Percentiles rank a stretch among this genome's conserved stretches.
Evolutionary conservation across 2,113 vertebrate genomes (phyloP).

Genomic region (Crocuta crocuta): DNA sequence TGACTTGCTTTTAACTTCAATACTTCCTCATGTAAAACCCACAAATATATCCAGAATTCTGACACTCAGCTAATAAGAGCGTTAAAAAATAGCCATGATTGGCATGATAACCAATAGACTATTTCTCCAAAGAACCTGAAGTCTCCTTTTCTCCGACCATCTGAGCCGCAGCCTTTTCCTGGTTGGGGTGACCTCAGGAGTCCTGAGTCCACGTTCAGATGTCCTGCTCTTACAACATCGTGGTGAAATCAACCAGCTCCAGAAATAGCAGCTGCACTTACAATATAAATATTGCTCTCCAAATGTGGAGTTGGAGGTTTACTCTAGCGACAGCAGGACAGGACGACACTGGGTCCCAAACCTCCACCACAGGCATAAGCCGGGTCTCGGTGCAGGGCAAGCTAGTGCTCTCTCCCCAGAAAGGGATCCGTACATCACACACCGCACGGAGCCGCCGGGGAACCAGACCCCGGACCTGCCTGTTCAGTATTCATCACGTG

Average conservation of each 20-base stretch:
- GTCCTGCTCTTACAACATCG: not conserved
- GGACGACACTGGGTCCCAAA: not conserved
- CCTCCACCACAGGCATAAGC: not conserved
- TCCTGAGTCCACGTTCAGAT: too few relatives aligned
- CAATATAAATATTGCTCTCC: not conserved
- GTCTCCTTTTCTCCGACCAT: not conserved
- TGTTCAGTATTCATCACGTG: rapidly evolving
- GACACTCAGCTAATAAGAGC: not conserved
- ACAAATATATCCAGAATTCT: not conserved
- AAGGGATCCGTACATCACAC: rapidly evolving
- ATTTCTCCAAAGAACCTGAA: not conserved
- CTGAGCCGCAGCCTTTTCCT: not conserved
- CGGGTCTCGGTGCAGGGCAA: too few relatives aligned
- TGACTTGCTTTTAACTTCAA: not conserved
- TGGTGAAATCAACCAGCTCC: not conserved
- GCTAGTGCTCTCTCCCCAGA: too few relatives aligned
- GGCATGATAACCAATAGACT: not conserved
- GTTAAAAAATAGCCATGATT: not conserved
- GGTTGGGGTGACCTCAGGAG: not conserved
- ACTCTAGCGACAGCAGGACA: too few relatives aligned
- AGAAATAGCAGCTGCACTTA: not conserved
- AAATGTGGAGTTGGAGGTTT: not conserved
- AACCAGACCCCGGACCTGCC: rapidly evolving
- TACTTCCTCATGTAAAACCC: not conserved
- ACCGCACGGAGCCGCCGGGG: not conserved